phyloP scores from a whole-genome alignment of 2,797 vertebrate species.

The Pangasius macronema region DNA sequence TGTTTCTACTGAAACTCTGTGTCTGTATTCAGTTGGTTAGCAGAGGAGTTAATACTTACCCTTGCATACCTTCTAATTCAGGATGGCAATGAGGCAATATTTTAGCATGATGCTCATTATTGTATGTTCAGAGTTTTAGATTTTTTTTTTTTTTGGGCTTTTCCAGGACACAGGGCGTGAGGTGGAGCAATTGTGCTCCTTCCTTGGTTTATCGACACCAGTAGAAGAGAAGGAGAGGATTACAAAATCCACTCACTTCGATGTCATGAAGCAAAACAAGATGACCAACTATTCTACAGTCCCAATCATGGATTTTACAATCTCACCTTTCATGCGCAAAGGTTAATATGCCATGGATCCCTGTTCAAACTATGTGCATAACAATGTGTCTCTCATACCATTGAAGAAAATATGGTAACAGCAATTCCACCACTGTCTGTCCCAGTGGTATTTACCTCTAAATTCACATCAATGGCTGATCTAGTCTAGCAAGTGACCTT shows the following conservation, averaged over 20 bases:
- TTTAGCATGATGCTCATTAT: background rate
- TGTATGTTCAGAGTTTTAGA: background rate
- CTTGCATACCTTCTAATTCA: background rate
- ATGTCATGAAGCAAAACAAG: constrained; percentile 81
- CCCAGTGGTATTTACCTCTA: background rate
- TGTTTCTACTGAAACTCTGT: background rate
- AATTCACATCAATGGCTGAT: background rate
- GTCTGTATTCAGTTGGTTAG: background rate
- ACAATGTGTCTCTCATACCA: background rate
- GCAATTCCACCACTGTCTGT: background rate
- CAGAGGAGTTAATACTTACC: background rate
- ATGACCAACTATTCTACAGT: constrained; percentile 76
- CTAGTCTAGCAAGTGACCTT: background rate
- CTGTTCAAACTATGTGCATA: background rate
- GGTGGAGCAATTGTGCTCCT: constrained; percentile 73
- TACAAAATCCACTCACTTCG: constrained; percentile 68
- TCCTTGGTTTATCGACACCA: constrained; percentile 71
- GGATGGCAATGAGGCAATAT: background rate
- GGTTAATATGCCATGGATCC: constrained; percentile 65
- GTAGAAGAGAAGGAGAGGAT: constrained; percentile 68
- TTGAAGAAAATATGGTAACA: background rate
- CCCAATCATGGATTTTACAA: constrained; percentile 68
- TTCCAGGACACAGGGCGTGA: constrained; percentile 77
- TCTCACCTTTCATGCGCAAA: constrained; percentile 89
- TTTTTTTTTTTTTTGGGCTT: background rate